Evolutionary conservation across 1,140 invertebrate species (phyloP).

Genomic region (Platyura marginata): DNA sequence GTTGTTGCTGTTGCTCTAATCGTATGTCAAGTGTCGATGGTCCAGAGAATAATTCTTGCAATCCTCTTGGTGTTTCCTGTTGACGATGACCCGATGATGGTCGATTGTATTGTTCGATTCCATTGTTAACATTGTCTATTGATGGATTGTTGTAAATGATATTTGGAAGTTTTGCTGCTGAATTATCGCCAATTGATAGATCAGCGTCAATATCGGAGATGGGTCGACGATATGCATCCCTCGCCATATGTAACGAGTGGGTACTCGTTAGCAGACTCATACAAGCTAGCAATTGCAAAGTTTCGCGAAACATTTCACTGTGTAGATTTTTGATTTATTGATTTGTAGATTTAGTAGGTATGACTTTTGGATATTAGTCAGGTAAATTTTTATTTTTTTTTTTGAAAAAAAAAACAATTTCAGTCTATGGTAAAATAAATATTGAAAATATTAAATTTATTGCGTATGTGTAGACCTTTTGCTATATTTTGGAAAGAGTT

Average conservation of each 20-base stretch:
- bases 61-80: neutral
- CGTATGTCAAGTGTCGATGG: neutral
- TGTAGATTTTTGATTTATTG: too few species aligned
- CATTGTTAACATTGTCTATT: neutral
- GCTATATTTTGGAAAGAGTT: neutral
- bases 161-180: neutral
- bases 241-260: constrained; percentile 4
- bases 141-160: neutral
- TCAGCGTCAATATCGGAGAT: constrained; percentile 4
- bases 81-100: neutral
- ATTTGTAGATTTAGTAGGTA: too few species aligned
- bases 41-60: neutral
- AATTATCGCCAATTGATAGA: neutral
- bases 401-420: neutral
- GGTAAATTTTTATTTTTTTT: neutral
- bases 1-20: neutral
- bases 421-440: neutral
- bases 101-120: neutral
- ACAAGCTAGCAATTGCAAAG: neutral
- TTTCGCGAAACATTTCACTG: constrained; percentile 3
- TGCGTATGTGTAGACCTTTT: neutral
- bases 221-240: constrained; percentile 7
- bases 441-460: neutral
- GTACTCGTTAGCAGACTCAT: constrained; percentile 1
- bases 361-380: neutral